Conservation (phyloP, 1,140 invertebrate genomes). For the Drosophila pseudoobscura region DNA sequence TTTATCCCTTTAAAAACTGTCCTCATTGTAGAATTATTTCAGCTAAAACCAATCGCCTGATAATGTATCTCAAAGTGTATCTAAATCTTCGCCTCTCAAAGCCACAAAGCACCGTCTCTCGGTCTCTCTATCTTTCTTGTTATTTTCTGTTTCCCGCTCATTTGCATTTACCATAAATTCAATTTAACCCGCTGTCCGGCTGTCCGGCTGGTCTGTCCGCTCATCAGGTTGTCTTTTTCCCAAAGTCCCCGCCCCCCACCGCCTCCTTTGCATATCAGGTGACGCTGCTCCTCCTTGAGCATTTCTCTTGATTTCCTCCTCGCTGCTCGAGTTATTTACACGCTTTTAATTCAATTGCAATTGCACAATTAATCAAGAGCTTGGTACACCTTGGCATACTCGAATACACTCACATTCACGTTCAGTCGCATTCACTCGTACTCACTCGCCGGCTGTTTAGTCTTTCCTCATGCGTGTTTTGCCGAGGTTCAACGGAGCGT, state of each 20-base stretch:
- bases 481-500: conserved; percentile 70
- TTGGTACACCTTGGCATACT: conserved; percentile 67
- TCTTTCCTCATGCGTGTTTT: conserved; percentile 64
- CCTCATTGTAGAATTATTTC: too few species aligned
- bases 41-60: too few species aligned
- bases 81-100: too few species aligned
- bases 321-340: conserved; percentile 51
- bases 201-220: conserved; percentile 3
- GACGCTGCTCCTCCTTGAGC: conserved; percentile 29
- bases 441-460: conserved; percentile 11
- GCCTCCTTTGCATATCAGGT: conserved; percentile 29
- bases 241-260: neutral
- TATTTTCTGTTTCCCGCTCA: conserved; percentile 62
- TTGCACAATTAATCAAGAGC: conserved; percentile 78
- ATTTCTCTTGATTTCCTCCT: conserved; percentile 42
- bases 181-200: conserved; percentile 56
- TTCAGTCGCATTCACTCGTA: conserved; percentile 6
- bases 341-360: conserved; percentile 78
- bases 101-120: too few species aligned
- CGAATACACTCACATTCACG: conserved; percentile 8
- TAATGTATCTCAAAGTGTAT: too few species aligned
- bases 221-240: neutral
- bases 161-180: conserved; percentile 80
- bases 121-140: conserved; percentile 18
- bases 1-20: too few species aligned